A percentile compares a stretch with the other conserved stretches of the same genome.
phyloP scores from a whole-genome alignment of 1,140 invertebrate species.

The Trichonephila inaurata region DNA sequence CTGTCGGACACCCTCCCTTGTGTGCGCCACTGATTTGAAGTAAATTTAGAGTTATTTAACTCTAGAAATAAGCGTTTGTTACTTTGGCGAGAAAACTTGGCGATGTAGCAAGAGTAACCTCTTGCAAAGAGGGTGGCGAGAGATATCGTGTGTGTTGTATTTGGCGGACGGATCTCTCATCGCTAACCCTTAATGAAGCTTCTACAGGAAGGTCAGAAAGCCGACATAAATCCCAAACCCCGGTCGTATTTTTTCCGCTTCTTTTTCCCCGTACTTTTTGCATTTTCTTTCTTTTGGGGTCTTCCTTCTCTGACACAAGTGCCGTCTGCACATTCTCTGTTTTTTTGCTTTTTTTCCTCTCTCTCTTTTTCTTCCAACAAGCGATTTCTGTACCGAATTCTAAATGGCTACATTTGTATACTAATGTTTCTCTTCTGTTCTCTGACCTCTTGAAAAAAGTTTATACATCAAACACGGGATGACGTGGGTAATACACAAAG shows the following conservation, averaged over 20 bases:
- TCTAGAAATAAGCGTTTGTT: background rate
- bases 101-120: background rate
- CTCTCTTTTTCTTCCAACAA: background rate
- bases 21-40: too few species aligned
- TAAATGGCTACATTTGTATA: constrained; percentile 38
- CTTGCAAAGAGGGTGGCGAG: background rate
- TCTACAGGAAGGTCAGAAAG: constrained; percentile 53
- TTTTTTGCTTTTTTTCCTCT: background rate
- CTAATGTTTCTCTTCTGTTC: constrained; percentile 11
- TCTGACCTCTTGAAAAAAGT: background rate
- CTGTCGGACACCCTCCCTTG: too few species aligned
- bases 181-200: constrained; percentile 61
- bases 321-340: constrained; percentile 14
- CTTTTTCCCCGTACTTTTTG: background rate
- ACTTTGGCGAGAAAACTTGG: constrained; percentile 11
- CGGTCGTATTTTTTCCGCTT: background rate
- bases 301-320: background rate
- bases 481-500: background rate
- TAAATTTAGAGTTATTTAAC: background rate
- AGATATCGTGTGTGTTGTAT: constrained; percentile 49
- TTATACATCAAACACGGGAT: background rate
- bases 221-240: constrained; percentile 55
- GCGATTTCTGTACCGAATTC: constrained; percentile 22
- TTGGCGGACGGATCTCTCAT: constrained; percentile 48
- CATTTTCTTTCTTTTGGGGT: background rate